phyloP scores from a whole-genome alignment of 2,888 invertebrate species.

The Diachrysia chrysitis region DNA sequence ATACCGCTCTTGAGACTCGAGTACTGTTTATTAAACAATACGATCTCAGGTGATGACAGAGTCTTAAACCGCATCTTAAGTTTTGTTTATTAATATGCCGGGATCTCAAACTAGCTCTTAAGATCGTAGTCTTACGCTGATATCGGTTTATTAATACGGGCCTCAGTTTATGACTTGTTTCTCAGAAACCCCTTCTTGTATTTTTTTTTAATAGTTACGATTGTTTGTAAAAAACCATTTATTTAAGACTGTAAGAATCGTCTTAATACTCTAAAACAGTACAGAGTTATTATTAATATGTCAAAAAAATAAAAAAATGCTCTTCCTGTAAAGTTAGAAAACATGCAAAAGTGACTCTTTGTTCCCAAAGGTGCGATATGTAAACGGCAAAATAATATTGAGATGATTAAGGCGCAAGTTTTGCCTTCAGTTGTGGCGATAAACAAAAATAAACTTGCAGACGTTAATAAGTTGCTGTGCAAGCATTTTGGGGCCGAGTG shows the following conservation, averaged over 20 bases:
- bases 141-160: conserved; percentile 6
- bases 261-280: no score
- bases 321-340: no score
- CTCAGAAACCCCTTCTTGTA: no score
- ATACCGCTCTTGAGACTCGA: not conserved
- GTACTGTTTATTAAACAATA: not conserved
- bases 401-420: conserved; percentile 25
- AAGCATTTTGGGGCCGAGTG: conserved; percentile 45
- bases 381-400: conserved; percentile 35
- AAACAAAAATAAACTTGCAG: conserved; percentile 46
- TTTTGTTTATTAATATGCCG: not conserved
- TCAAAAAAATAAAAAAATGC: no score
- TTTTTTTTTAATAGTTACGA: no score
- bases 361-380: no score
- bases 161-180: not conserved
- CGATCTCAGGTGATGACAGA: conserved; percentile 6
- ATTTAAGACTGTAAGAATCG: no score
- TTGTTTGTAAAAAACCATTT: no score
- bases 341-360: no score
- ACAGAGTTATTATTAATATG: no score
- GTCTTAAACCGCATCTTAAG: not conserved
- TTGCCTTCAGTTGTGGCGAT: conserved; percentile 31
- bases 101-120: not conserved
- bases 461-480: conserved; percentile 37
- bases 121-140: not conserved